Evolutionary conservation across 2,113 vertebrate genomes (phyloP).

Genomic region (Myrmophylax atrothorax): DNA sequence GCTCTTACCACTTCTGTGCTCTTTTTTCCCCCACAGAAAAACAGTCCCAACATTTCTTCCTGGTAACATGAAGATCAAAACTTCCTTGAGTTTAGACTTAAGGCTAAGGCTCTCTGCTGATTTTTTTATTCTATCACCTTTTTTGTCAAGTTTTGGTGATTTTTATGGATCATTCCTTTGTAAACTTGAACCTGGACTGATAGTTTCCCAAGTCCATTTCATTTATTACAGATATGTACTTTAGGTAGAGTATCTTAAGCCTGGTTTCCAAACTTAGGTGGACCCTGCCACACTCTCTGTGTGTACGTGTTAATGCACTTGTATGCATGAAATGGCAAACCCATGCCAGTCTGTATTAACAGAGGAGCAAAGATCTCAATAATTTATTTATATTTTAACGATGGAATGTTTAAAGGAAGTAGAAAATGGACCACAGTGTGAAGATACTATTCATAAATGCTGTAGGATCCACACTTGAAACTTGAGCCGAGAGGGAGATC

Average conservation of each 20-base stretch:
- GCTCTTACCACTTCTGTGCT: not conserved
- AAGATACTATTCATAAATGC: not conserved
- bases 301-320: rapidly evolving
- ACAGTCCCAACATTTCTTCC: not conserved
- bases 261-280: not conserved
- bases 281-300: rapidly evolving
- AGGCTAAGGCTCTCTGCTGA: not conserved
- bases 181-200: not conserved
- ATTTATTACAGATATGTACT: not conserved
- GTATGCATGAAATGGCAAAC: not conserved
- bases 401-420: not conserved
- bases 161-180: not conserved
- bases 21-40: not conserved
- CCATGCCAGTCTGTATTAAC: not conserved
- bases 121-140: not conserved
- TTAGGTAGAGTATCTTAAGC: not conserved
- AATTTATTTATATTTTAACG: not conserved
- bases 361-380: not conserved
- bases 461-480: not conserved
- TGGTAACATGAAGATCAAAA: not conserved
- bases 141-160: not conserved
- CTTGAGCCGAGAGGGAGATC: not conserved
- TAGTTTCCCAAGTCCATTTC: not conserved
- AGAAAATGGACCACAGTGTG: not conserved
- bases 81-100: not conserved